Evolutionary conservation across 2,888 invertebrate genomes (phyloP).

Genomic region (Saturnia japonica): DNA sequence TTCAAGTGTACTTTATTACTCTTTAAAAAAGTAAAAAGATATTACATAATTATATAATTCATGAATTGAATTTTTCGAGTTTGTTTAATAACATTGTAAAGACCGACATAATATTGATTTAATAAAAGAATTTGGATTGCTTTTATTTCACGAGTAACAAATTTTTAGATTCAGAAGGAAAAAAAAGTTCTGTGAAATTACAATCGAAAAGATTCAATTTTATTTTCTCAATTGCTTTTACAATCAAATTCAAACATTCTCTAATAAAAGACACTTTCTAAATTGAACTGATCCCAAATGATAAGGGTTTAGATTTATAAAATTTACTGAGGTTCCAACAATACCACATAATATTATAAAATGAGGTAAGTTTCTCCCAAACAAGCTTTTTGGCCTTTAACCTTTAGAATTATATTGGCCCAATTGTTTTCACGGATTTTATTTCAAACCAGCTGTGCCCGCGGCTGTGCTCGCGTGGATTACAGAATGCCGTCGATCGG

Average conservation of each 20-base stretch:
- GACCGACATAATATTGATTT: background rate
- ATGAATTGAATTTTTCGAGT: too few relatives aligned
- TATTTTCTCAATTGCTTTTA: background rate
- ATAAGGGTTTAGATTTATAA: constrained; percentile 7
- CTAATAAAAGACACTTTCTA: background rate
- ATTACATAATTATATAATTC: too few relatives aligned
- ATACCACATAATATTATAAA: background rate
- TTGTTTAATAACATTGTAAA: background rate
- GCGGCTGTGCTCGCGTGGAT: too few relatives aligned
- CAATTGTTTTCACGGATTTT: too few relatives aligned
- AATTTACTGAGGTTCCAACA: background rate
- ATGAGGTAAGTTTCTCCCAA: too few relatives aligned
- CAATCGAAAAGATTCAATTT: background rate
- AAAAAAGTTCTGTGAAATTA: background rate
- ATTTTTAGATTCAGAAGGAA: background rate
- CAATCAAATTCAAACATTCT: background rate
- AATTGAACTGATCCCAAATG: background rate
- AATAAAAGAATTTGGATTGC: background rate
- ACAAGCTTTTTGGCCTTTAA: too few relatives aligned
- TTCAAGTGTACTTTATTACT: too few relatives aligned
- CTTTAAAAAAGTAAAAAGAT: too few relatives aligned
- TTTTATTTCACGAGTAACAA: background rate
- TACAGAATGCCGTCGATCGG: too few relatives aligned
- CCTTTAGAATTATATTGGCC: too few relatives aligned
- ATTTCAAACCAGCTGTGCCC: too few relatives aligned